phyloP scores from a whole-genome alignment of 2,888 invertebrate genomes.

The Catocala sponsa region DNA sequence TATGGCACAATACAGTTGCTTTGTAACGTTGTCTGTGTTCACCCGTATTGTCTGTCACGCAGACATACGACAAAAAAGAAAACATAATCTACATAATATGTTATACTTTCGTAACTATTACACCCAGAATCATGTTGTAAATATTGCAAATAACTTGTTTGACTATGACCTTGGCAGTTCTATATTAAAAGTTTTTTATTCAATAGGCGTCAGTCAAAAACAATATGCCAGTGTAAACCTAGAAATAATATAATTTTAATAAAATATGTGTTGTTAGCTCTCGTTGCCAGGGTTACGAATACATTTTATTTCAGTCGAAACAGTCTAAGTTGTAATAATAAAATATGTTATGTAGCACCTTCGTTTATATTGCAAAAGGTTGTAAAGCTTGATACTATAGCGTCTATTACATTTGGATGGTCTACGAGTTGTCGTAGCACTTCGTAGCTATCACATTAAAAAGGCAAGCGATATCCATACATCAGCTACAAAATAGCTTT shows the following conservation, averaged over 20 bases:
- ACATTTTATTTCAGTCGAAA: not conserved
- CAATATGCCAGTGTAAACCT: no score
- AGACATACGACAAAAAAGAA: slow-evolving; percentile 15
- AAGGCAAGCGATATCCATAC: no score
- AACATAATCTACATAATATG: slow-evolving; percentile 15
- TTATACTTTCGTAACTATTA: slow-evolving; percentile 10
- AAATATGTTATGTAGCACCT: not conserved
- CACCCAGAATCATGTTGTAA: slow-evolving; percentile 1
- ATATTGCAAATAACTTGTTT: slow-evolving; percentile 12
- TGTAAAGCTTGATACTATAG: no score
- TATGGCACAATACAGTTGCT: slow-evolving; percentile 32
- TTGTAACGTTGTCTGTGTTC: slow-evolving; percentile 24
- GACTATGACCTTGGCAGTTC: not conserved
- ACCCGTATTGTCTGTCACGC: slow-evolving; percentile 24
- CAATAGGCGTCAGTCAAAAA: no score
- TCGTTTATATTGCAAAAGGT: no score
- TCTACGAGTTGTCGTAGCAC: slow-evolving; percentile 4
- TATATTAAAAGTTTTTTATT: not conserved
- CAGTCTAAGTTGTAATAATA: not conserved
- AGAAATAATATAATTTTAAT: not conserved
- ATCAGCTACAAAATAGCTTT: no score
- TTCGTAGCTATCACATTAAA: not conserved
- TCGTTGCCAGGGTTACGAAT: not conserved
- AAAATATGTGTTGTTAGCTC: not conserved
- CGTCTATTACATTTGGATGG: not conserved